A percentile compares a stretch with the other conserved stretches of the same genome.
These are phyloP conservation scores for Lithobates pipiens DNA, from an alignment of 2,797 vertebrate species.

Conservation along the genomic window DNA sequence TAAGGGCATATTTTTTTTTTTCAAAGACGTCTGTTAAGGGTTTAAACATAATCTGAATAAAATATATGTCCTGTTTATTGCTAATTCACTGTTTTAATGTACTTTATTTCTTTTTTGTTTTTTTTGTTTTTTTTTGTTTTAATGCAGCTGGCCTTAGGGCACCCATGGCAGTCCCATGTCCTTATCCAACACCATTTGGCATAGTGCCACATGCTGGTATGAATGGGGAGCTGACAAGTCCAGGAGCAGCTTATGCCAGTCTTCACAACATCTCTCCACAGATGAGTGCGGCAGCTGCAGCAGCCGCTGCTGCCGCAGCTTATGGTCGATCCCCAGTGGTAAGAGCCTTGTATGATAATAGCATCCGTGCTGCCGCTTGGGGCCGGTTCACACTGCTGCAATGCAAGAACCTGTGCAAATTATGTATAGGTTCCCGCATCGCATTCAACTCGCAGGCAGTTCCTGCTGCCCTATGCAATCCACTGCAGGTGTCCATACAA, in stretches of 20 bases:
- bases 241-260: conserved; percentile 91
- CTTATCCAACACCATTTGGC: conserved; percentile 94
- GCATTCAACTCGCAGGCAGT: too few species aligned
- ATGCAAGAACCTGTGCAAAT: too few species aligned
- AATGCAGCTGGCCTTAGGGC: conserved; percentile 90
- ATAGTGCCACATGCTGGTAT: conserved; percentile 97
- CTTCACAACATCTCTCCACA: conserved; percentile 96
- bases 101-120: not conserved
- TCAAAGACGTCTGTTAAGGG: too few species aligned
- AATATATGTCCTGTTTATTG: too few species aligned
- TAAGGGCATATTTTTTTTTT: too few species aligned
- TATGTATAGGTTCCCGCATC: too few species aligned
- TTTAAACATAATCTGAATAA: too few species aligned
- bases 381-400: too few species aligned
- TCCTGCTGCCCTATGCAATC: too few species aligned
- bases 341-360: conserved; percentile 59
- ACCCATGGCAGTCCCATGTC: conserved; percentile 93
- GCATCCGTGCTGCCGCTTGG: not conserved
- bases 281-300: conserved; percentile 89
- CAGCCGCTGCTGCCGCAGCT: conserved; percentile 85
- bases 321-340: conserved; percentile 95
- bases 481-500: too few species aligned
- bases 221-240: conserved; percentile 93
- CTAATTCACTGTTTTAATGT: too few species aligned
- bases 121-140: conserved; percentile 5